Conservation (phyloP, 2,113 vertebrate genomes). For the cat (Felis catus) region F.catus_Fca126_mat1.0 CM031421.1:102566001-102566500, state of each 20-base stretch:
- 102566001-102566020: not conserved
- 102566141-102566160: not conserved
- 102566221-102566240: not conserved
- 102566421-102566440: not conserved
- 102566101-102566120: not conserved
- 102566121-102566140: not conserved
- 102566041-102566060: not conserved
- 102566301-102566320: not conserved
- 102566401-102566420: conserved; percentile 2
- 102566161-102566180: not conserved
- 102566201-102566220: not conserved
- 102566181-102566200: not conserved
- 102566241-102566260: not conserved
- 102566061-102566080: not conserved
- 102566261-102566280: not conserved
- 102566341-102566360: not conserved
- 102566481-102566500: not conserved
- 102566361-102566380: not conserved
- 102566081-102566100: not conserved
- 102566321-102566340: not conserved
- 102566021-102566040: not conserved
- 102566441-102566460: not conserved
- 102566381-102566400: not conserved
- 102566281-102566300: not conserved
- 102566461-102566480: not conserved